A percentile compares a stretch with the other conserved stretches of the same genome.
Conservation (phyloP, 2,888 invertebrate genomes). For the Drosophila atripex region DNA sequence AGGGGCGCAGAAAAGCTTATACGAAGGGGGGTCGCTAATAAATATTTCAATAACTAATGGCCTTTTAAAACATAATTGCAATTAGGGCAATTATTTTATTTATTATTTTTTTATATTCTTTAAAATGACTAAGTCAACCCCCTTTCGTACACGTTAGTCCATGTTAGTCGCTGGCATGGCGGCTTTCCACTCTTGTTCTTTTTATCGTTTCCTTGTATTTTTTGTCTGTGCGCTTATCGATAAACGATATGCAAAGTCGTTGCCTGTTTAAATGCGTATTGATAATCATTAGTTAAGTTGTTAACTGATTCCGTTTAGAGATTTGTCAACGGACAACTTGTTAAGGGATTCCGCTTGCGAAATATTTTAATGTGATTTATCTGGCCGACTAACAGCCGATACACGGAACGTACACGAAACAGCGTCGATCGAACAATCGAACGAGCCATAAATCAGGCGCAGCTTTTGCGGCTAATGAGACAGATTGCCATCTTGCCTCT, state of each 20-base stretch:
- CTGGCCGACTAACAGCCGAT: conserved; percentile 42
- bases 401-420: conserved; percentile 32
- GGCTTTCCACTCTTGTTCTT: conserved; percentile 13
- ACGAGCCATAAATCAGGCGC: conserved; percentile 63
- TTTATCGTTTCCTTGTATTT: background rate
- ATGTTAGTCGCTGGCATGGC: background rate
- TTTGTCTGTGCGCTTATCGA: conserved; percentile 39
- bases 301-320: conserved; percentile 77
- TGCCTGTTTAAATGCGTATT: conserved; percentile 62
- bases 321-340: conserved; percentile 65
- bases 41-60: background rate
- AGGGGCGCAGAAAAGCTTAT: background rate
- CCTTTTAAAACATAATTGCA: no score
- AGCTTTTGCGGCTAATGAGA: conserved; percentile 70
- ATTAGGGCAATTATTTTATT: no score
- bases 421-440: conserved; percentile 20
- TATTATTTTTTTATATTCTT: no score
- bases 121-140: no score
- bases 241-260: conserved; percentile 34
- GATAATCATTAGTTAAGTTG: conserved; percentile 80
- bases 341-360: conserved; percentile 29
- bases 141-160: background rate
- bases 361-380: conserved; percentile 79
- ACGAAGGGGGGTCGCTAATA: background rate
- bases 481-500: conserved; percentile 60